Base-by-base conservation (phyloP, 2,113 vertebrate genomes). In the Physeter macrocephalus region DNA sequence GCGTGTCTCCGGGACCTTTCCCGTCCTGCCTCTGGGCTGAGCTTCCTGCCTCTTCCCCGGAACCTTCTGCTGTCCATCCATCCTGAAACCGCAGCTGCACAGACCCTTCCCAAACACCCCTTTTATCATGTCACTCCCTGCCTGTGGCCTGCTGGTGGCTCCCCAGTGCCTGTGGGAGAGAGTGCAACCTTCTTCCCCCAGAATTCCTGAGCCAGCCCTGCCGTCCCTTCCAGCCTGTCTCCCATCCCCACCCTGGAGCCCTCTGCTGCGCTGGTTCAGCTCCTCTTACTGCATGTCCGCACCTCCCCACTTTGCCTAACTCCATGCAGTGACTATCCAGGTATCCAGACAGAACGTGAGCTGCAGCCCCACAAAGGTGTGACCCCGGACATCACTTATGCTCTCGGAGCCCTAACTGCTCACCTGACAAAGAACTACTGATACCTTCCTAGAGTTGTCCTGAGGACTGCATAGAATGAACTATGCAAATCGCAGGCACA, bases 71-170 rank as follows among this genome's bases (percentile, higher is more conserved):
- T 0, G 11, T 83, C 93, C 90, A 96, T 97, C 92, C 97, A 95
- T 97, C 95, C 95, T 36, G 14, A 97, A 97, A 98, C 97, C 97
- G 46, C 97, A 97, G 97, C 69, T 41, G 0, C 31, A 0, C 78
- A 75, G 94, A 92, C 90, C 86, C 52, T 93, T 81, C 94, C 69
- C 0, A 31, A 95, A 96, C 96, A 98, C 97, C 92, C 96, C 75
- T 87, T 98, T 92, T 90, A 98, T 98, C 97, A 98, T 95, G 96
- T 98, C 96, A 87, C 97, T 97, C 97, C 97, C 97, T 52, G 89
- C 80, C 66, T 67, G 4, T 57, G 93, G 97, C 97, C 92, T 69
- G 96, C 92, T 92, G 43, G 88, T 81, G 93, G 95, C 97, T 97
- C 97, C 95, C 83, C 95, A 61, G 96, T 3, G 96, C 92, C 95